phyloP scores from a whole-genome alignment of 2,888 invertebrate genomes.

The Julus scanicus region DNA sequence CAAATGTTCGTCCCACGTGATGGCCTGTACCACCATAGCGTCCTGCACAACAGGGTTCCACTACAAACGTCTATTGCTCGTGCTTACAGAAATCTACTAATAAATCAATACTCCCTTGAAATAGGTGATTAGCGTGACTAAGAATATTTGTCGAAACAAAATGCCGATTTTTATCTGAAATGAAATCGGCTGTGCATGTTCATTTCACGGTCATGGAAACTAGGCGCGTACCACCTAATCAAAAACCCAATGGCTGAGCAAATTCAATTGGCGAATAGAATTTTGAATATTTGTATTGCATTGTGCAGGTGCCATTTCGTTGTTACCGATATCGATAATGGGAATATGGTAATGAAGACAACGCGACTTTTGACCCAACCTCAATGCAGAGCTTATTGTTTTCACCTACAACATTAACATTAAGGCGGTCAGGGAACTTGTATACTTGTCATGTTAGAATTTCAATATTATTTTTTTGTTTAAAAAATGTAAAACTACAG shows the following conservation, averaged over 20 bases:
- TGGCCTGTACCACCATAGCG: background rate
- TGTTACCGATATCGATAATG: too few species aligned
- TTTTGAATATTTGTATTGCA: background rate
- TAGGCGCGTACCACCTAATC: background rate
- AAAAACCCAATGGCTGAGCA: background rate
- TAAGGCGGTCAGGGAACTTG: too few species aligned
- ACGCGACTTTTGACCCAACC: background rate
- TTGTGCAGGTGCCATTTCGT: background rate
- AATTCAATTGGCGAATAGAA: background rate
- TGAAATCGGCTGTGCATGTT: slow-evolving; percentile 15
- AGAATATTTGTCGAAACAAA: slow-evolving; percentile 17
- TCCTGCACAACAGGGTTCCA: slow-evolving; percentile 4
- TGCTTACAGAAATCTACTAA: background rate
- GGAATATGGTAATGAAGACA: background rate
- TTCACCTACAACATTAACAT: too few species aligned
- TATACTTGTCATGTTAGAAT: too few species aligned
- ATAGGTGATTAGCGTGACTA: slow-evolving; percentile 24
- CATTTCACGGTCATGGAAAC: slow-evolving; percentile 18
- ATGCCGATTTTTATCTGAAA: slow-evolving; percentile 23
- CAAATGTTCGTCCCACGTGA: background rate
- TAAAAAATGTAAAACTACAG: too few species aligned
- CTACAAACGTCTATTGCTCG: background rate
- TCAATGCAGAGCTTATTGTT: background rate
- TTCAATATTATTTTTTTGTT: too few species aligned
- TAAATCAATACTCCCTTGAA: slow-evolving; percentile 39